Conservation (phyloP, 2,113 vertebrate species). For the Anser cygnoides region DNA sequence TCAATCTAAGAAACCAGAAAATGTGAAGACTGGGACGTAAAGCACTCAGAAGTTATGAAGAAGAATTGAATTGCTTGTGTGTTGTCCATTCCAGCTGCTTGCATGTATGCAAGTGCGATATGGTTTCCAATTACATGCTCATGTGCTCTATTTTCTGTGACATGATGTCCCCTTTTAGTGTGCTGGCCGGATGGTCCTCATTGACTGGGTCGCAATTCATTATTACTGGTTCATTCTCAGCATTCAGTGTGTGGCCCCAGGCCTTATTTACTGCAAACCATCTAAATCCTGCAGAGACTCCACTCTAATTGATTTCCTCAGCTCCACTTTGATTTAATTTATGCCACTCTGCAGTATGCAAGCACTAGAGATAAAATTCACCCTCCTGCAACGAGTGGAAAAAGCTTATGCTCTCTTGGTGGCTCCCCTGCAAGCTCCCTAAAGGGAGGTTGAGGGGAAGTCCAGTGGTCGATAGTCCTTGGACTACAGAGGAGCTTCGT, state of each 20-base stretch:
- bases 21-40: neutral
- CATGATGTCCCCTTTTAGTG: neutral
- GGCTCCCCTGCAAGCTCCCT: neutral
- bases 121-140: neutral
- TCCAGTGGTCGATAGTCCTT: neutral
- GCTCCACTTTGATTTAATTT: neutral
- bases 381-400: neutral
- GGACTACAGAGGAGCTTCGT: neutral
- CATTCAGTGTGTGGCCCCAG: neutral
- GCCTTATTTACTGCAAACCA: neutral
- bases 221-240: neutral
- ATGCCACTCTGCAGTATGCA: neutral
- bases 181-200: neutral
- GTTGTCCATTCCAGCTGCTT: neutral
- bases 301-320: neutral
- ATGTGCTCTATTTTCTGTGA: neutral
- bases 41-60: neutral
- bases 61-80: neutral
- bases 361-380: neutral
- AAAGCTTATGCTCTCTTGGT: neutral
- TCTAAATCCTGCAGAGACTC: neutral
- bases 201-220: neutral
- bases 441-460: neutral
- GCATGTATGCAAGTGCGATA: neutral
- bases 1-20: neutral